A percentile compares a stretch with the other conserved stretches of the same genome.
These are phyloP conservation scores for Knipowitschia caucasica DNA, from an alignment of 2,797 vertebrate species.

Conservation along the genomic window DNA sequence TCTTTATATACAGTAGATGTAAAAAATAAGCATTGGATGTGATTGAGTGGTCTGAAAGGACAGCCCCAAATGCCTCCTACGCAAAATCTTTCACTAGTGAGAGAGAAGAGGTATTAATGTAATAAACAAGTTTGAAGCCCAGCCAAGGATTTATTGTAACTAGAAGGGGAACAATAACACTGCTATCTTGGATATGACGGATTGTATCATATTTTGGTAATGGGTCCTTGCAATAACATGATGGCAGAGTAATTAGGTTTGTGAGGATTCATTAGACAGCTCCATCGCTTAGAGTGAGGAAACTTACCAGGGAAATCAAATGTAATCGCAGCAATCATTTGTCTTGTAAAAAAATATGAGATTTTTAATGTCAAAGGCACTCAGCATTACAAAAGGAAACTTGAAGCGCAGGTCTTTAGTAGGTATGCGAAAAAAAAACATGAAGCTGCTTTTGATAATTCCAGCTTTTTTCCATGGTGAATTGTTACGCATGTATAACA, in stretches of 20 bases:
- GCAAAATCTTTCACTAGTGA: not conserved
- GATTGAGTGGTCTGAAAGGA: conserved; percentile 14
- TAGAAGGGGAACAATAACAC: conserved; percentile 2
- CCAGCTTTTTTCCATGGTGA: not conserved
- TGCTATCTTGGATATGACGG: conserved; percentile 5
- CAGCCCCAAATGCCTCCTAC: conserved; percentile 12
- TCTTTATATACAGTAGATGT: too few relatives aligned
- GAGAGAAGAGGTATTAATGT: not conserved
- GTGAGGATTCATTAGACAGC: conserved; percentile 31
- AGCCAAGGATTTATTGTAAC: not conserved
- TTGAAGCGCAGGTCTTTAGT: not conserved
- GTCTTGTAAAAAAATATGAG: conserved; percentile 4
- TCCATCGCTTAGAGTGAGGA: conserved; percentile 5
- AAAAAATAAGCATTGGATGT: too few relatives aligned
- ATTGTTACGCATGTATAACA: conserved; percentile 5
- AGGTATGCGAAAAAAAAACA: too few relatives aligned
- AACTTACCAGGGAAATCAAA: conserved; percentile 4
- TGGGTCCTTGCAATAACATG: conserved; percentile 20
- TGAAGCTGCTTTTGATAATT: too few relatives aligned
- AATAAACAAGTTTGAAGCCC: not conserved
- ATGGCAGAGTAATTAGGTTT: conserved; percentile 48
- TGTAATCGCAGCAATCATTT: not conserved
- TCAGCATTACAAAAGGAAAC: conserved; percentile 6
- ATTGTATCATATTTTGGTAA: conserved; percentile 32
- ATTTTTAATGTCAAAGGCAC: not conserved